Conservation (phyloP, 2,113 vertebrate species). For the Chaetodon trifascialis region DNA sequence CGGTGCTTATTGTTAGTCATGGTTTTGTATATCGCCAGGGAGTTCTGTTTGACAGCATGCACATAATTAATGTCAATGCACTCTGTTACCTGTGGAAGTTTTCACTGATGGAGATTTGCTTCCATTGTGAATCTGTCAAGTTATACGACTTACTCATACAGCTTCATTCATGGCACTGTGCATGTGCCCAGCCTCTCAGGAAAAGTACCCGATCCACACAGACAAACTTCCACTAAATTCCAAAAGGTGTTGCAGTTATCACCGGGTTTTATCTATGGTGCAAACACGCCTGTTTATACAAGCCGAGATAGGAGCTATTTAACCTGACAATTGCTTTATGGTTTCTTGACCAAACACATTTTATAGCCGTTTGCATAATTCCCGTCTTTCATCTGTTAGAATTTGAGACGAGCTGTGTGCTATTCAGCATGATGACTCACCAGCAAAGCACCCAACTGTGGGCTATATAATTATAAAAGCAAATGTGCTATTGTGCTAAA, state of each 20-base stretch:
- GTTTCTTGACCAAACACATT: conserved; percentile 62
- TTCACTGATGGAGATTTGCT: not conserved
- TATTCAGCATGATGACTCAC: conserved; percentile 24
- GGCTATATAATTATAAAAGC: conserved; percentile 19
- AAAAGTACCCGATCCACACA: conserved; percentile 52
- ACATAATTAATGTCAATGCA: not conserved
- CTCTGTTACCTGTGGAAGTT: not conserved
- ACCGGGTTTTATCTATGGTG: conserved; percentile 50
- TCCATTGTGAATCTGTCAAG: not conserved
- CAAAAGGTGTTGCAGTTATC: conserved; percentile 42
- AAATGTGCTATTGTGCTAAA: not conserved
- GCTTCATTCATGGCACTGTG: conserved; percentile 6
- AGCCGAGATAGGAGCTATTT: conserved; percentile 69
- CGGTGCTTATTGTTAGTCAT: not conserved
- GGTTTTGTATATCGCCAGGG: not conserved
- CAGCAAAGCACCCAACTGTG: conserved; percentile 13
- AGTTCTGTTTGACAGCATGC: not conserved
- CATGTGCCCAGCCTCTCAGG: conserved; percentile 56
- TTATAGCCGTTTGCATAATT: conserved; percentile 66
- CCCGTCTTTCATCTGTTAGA: conserved; percentile 50
- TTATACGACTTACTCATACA: not conserved
- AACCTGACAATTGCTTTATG: conserved; percentile 72
- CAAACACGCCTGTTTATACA: conserved; percentile 64
- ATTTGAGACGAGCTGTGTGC: not conserved
- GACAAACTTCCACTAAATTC: conserved; percentile 53